phyloP scores from a whole-genome alignment of 1,140 invertebrate genomes.

The Apis dorsata region DNA sequence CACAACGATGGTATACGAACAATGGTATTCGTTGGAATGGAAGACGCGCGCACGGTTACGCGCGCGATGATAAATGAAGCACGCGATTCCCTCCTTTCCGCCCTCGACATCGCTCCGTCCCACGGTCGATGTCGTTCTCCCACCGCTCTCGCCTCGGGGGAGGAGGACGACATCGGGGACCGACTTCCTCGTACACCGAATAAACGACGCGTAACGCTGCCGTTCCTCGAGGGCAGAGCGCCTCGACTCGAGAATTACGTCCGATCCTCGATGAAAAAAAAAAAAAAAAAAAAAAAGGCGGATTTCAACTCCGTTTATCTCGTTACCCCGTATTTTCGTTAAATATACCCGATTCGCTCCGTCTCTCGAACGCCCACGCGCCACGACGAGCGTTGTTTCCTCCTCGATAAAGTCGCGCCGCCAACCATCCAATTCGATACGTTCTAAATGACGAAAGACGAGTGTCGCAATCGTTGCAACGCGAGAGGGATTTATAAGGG shows the following conservation, averaged over 20 bases:
- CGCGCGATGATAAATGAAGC: conserved; percentile 24
- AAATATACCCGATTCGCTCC: neutral
- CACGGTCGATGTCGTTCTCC: conserved; percentile 34
- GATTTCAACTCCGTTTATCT: neutral
- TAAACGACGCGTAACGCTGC: conserved; percentile 32
- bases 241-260: neutral
- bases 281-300: too few species aligned
- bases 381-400: neutral
- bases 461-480: conserved; percentile 16
- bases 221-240: neutral
- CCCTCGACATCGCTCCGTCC: conserved; percentile 16
- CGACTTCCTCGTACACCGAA: conserved; percentile 8
- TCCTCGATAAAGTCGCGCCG: conserved; percentile 11
- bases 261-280: neutral
- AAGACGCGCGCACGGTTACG: neutral
- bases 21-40: conserved; percentile 9
- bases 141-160: neutral
- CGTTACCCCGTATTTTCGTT: neutral
- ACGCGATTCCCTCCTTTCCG: conserved; percentile 5
- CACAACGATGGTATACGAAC: neutral
- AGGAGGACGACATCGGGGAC: neutral
- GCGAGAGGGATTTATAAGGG: neutral
- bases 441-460: conserved; percentile 17
- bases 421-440: conserved; percentile 18
- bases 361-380: neutral